phyloP scores from a whole-genome alignment of 2,113 vertebrate genomes.

The Actenoides hombroni region DNA sequence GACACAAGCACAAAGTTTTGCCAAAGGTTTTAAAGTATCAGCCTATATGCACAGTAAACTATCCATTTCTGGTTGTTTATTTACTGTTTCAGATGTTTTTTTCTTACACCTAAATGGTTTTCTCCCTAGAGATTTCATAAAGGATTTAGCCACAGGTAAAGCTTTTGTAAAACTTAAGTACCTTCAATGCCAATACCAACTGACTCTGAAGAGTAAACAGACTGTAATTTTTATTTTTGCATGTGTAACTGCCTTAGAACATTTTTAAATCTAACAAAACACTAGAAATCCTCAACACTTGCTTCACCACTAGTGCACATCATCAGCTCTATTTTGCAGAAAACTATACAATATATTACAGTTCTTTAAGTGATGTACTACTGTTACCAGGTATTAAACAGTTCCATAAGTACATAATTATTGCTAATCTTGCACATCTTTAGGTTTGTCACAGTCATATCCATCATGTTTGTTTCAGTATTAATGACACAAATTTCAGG shows the following conservation, averaged over 20 bases:
- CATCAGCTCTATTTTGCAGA: background rate
- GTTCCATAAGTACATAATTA: background rate
- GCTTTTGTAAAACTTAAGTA: background rate
- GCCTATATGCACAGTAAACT: background rate
- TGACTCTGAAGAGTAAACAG: background rate
- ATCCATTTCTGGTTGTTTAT: background rate
- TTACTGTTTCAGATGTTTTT: background rate
- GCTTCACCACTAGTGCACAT: background rate
- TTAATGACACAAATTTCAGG: conserved; percentile 68
- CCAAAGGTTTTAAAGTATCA: background rate
- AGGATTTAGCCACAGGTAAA: background rate
- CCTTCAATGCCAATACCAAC: background rate
- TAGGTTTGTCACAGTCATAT: conserved; percentile 23
- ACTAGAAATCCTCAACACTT: background rate
- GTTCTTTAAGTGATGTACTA: background rate
- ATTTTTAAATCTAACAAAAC: background rate
- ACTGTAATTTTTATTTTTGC: background rate
- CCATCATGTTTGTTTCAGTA: conserved; percentile 33
- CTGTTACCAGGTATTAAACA: background rate
- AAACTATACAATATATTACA: background rate
- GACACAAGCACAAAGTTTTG: background rate
- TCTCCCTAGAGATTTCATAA: background rate
- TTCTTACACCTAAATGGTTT: background rate
- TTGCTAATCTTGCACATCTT: conserved; percentile 45
- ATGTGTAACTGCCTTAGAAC: background rate